Evolutionary conservation across 2,113 vertebrate genomes (phyloP).

Genomic region (Hypocryptadius cinnamomeus): DNA sequence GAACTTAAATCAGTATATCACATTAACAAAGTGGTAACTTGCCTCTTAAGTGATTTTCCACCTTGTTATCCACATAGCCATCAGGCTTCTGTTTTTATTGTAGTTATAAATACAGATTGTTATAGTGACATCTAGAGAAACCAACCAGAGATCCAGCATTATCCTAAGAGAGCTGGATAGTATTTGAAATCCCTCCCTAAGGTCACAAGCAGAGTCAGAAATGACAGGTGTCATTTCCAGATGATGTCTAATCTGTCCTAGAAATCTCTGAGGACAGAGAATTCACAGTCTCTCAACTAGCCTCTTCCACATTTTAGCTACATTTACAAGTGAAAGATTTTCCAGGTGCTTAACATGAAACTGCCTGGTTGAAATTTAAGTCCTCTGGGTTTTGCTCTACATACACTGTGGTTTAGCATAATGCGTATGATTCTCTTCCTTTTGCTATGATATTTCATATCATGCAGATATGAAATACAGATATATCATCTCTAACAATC

Average conservation of each 20-base stretch:
- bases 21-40: background rate
- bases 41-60: background rate
- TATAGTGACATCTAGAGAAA: constrained; percentile 38
- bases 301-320: background rate
- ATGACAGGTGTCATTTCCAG: background rate
- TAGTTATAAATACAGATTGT: background rate
- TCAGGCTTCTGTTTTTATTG: background rate
- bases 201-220: background rate
- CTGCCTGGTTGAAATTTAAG: background rate
- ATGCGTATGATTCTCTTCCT: background rate
- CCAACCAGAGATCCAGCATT: background rate
- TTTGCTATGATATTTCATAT: background rate
- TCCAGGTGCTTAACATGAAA: background rate
- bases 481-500: background rate
- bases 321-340: background rate
- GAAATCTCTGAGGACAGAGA: background rate
- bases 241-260: background rate
- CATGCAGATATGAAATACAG: background rate
- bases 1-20: background rate
- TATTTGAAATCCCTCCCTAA: background rate
- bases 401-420: background rate
- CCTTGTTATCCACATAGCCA: background rate
- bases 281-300: background rate
- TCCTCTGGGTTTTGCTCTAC: background rate
- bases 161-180: background rate